These are phyloP conservation scores for Caenorhabditis sp. DNA, from an alignment of 2,888 invertebrate genomes.

Conservation along the genomic window DNA sequence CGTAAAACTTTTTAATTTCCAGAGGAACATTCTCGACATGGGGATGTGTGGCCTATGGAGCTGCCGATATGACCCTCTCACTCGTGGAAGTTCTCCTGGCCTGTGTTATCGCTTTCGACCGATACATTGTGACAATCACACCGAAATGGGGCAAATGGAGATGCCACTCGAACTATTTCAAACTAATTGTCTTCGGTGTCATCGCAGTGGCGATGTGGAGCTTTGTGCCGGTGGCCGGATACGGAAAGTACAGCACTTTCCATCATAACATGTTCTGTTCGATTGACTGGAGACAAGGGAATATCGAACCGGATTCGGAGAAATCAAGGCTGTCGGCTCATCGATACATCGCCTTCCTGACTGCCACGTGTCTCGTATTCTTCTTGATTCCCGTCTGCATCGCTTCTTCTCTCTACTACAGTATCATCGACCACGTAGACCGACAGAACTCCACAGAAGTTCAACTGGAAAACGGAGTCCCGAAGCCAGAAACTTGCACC, in stretches of 20 bases:
- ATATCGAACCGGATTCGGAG: slow-evolving; percentile 62
- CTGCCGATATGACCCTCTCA: slow-evolving; percentile 71
- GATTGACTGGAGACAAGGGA: slow-evolving; percentile 74
- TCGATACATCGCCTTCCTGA: slow-evolving; percentile 74
- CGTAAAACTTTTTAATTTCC: slow-evolving; percentile 41
- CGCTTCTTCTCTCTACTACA: slow-evolving; percentile 73
- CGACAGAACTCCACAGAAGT: slow-evolving; percentile 66
- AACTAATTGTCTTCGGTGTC: slow-evolving; percentile 62
- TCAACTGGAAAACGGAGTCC: slow-evolving; percentile 58
- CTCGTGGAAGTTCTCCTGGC: slow-evolving; percentile 69
- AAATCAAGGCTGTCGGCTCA: slow-evolving; percentile 55
- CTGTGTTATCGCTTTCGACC: slow-evolving; percentile 73
- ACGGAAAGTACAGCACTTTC: slow-evolving; percentile 73
- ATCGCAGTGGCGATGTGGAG: slow-evolving; percentile 65
- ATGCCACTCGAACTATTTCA: slow-evolving; percentile 69
- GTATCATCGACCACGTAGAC: slow-evolving; percentile 73
- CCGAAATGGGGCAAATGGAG: slow-evolving; percentile 77
- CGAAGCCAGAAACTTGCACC: slow-evolving; percentile 51
- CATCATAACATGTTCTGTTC: slow-evolving; percentile 72
- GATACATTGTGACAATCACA: slow-evolving; percentile 72
- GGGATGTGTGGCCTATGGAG: slow-evolving; percentile 68
- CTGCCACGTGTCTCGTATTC: slow-evolving; percentile 76
- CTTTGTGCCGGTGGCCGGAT: slow-evolving; percentile 68
- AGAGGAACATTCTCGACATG: slow-evolving; percentile 66
- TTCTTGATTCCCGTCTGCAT: slow-evolving; percentile 76